phyloP scores from a whole-genome alignment of 2,113 vertebrate genomes.

The Bombycilla garrulus region DNA sequence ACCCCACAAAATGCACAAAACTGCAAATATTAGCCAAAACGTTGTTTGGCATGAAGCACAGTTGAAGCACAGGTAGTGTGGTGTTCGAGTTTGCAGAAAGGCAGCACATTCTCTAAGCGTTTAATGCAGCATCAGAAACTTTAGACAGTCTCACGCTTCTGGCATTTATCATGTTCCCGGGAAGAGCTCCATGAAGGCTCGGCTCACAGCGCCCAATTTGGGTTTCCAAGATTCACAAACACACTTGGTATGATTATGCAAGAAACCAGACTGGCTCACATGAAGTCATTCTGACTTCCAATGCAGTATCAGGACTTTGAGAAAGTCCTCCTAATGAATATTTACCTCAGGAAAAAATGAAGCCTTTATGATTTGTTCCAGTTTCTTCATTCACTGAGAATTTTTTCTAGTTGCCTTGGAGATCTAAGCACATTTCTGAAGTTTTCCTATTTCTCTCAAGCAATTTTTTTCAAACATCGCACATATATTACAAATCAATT shows the following conservation, averaged over 20 bases:
- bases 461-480: background rate
- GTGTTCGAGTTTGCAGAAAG: background rate
- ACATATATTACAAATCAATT: background rate
- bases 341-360: background rate
- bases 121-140: background rate
- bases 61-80: background rate
- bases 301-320: background rate
- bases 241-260: background rate
- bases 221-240: slow-evolving; percentile 33
- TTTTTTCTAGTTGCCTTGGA: background rate
- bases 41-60: background rate
- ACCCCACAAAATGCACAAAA: background rate
- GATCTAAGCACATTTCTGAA: background rate
- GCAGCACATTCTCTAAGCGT: background rate
- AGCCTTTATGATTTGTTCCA: background rate
- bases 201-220: background rate
- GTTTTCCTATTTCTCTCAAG: background rate
- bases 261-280: slow-evolving; percentile 6
- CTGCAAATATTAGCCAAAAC: background rate
- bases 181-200: slow-evolving; percentile 3
- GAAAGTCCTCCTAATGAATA: background rate
- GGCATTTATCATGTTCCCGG: background rate
- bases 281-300: background rate
- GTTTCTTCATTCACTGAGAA: background rate
- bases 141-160: background rate